Conservation (phyloP, 2,888 invertebrate species). For the Brachyptera putata region DNA sequence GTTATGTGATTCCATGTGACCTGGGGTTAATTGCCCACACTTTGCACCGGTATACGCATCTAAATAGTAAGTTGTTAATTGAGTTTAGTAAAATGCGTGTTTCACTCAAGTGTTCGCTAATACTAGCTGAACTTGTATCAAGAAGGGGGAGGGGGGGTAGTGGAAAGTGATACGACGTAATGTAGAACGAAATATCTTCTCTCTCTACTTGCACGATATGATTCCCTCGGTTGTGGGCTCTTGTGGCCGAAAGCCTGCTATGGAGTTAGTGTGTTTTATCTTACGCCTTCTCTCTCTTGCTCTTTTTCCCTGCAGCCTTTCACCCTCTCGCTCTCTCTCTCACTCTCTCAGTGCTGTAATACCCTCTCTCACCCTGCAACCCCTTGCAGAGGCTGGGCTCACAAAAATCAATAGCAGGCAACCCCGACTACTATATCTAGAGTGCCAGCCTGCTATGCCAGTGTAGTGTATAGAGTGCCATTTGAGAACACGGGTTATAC, state of each 20-base stretch:
- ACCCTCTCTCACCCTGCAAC: constrained; percentile 19
- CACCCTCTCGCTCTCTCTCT: constrained; percentile 22
- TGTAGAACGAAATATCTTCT: too few species aligned
- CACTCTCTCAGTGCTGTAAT: constrained; percentile 27
- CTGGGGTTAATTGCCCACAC: too few species aligned
- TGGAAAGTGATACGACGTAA: too few species aligned
- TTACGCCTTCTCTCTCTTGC: constrained; percentile 24
- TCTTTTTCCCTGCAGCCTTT: constrained; percentile 25
- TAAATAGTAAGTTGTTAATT: too few species aligned
- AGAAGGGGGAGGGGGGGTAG: too few species aligned
- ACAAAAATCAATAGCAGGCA: constrained; percentile 30
- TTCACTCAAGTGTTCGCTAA: too few species aligned
- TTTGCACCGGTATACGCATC: too few species aligned
- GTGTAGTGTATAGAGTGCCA: too few species aligned
- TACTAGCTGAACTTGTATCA: too few species aligned
- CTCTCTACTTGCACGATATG: too few species aligned
- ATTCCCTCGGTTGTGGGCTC: constrained; percentile 16
- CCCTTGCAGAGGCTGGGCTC: constrained; percentile 27
- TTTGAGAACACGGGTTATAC: background rate
- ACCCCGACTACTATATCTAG: constrained; percentile 17
- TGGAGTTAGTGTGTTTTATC: constrained; percentile 32
- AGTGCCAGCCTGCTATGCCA: constrained; percentile 4
- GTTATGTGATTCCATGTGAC: too few species aligned
- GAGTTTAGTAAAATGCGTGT: too few species aligned
- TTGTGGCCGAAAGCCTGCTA: constrained; percentile 24